Percentiles rank a stretch among this genome's conserved stretches.
Conservation (phyloP, 2,888 invertebrate genomes). For the Cheilosia pagana region DNA sequence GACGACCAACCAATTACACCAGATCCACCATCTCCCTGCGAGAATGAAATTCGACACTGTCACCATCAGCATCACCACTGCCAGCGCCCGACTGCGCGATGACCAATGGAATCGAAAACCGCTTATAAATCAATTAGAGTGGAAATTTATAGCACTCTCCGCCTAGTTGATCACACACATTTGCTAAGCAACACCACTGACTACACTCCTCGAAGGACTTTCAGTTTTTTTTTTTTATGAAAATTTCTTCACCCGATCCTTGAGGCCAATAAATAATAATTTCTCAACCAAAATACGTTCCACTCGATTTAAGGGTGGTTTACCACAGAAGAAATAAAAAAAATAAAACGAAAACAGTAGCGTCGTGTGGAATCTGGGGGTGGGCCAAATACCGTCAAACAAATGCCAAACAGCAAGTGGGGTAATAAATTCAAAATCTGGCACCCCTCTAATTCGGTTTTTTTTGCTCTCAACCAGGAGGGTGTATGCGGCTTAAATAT, state of each 20-base stretch:
- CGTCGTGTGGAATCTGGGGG: slow-evolving; percentile 9
- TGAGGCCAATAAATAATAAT: slow-evolving; percentile 73
- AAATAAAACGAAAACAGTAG: slow-evolving; percentile 6
- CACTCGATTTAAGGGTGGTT: slow-evolving; percentile 72
- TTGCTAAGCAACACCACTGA: slow-evolving; percentile 63
- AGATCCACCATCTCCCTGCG: slow-evolving; percentile 19
- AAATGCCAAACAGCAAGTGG: slow-evolving; percentile 61
- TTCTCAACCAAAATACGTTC: slow-evolving; percentile 68
- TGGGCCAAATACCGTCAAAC: slow-evolving; percentile 36
- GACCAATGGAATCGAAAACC: slow-evolving; percentile 68
- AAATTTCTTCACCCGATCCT: slow-evolving; percentile 20
- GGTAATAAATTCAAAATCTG: slow-evolving; percentile 72
- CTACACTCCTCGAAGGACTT: slow-evolving; percentile 50
- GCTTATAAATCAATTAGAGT: slow-evolving; percentile 74
- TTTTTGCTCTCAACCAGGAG: neutral
- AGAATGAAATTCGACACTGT: slow-evolving; percentile 14
- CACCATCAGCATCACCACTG: slow-evolving; percentile 7
- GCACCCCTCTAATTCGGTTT: slow-evolving; percentile 33
- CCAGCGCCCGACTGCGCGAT: slow-evolving; percentile 11
- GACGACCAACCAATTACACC: slow-evolving; percentile 59
- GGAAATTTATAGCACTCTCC: slow-evolving; percentile 68
- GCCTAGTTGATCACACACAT: slow-evolving; percentile 66
- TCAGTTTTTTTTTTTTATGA: slow-evolving; percentile 19
- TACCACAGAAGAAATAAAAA: slow-evolving; percentile 20
- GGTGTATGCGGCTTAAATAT: slow-evolving; percentile 16